Conservation (phyloP, 2,797 vertebrate genomes). For the Sciaenops ocellatus region DNA sequence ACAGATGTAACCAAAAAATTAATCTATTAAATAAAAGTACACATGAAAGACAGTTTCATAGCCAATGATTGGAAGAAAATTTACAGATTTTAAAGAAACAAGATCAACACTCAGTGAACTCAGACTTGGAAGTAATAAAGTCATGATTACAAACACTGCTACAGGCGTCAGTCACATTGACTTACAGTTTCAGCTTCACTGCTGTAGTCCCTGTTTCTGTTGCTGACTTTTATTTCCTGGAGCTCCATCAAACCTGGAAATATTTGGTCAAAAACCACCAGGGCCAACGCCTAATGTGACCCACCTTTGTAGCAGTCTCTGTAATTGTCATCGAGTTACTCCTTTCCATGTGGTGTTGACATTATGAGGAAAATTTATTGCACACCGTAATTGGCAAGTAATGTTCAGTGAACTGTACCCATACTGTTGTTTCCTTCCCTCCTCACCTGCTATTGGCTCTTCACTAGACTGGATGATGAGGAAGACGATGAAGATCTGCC, state of each 20-base stretch:
- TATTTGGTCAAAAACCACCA: neutral
- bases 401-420: conserved; percentile 64
- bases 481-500: conserved; percentile 93
- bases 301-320: conserved; percentile 11
- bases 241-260: neutral
- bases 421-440: conserved; percentile 75
- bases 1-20: neutral
- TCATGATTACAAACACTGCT: conserved; percentile 1
- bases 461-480: conserved; percentile 75
- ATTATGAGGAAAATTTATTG: conserved; percentile 8
- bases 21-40: neutral
- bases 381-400: conserved; percentile 12
- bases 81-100: neutral
- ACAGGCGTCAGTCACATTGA: neutral
- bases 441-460: conserved; percentile 70
- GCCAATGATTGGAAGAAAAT: neutral
- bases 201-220: no score
- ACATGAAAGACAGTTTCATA: neutral
- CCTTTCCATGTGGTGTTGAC: neutral
- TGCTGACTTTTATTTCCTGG: neutral
- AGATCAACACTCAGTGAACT: neutral
- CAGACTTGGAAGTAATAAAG: neutral
- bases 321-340: conserved; percentile 1
- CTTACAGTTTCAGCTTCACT: neutral
- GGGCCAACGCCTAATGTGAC: neutral